phyloP scores from a whole-genome alignment of 2,113 vertebrate species.

The Proterorhinus semilunaris region DNA sequence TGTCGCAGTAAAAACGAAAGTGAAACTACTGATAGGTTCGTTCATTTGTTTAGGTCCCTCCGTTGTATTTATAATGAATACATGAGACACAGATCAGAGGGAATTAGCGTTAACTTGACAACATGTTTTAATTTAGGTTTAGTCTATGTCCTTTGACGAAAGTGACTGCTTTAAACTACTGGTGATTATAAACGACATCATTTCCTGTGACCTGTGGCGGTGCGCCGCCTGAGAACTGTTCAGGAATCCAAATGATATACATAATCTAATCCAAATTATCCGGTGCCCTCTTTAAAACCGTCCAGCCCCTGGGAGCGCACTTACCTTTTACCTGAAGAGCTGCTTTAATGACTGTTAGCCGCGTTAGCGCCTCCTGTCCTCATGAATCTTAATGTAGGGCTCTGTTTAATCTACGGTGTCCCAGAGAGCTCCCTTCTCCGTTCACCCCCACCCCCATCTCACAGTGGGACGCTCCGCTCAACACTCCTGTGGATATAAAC shows the following conservation, averaged over 20 bases:
- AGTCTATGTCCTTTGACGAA: too few species aligned
- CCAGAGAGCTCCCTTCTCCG: conserved; percentile 46
- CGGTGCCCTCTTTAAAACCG: conserved; percentile 15
- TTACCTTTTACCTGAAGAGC: conserved; percentile 45
- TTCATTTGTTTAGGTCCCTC: too few species aligned
- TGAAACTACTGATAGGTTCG: too few species aligned
- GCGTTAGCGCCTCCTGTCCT: conserved; percentile 21
- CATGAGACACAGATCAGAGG: too few species aligned
- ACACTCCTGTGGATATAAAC: conserved; percentile 60
- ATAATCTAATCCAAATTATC: neutral
- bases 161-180: too few species aligned
- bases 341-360: conserved; percentile 56
- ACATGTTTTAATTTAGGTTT: too few species aligned
- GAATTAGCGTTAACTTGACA: too few species aligned
- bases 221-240: too few species aligned
- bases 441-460: conserved; percentile 28
- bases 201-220: neutral
- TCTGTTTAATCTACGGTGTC: conserved; percentile 55
- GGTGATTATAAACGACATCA: neutral
- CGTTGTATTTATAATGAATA: too few species aligned
- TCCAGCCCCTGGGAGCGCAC: conserved; percentile 13
- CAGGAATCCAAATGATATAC: neutral
- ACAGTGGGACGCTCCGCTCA: conserved; percentile 60
- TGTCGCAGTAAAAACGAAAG: too few species aligned
- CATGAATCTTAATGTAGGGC: conserved; percentile 65